Conservation (phyloP, 2,113 vertebrate species). For the Paracanthobrama guichenoti region DNA sequence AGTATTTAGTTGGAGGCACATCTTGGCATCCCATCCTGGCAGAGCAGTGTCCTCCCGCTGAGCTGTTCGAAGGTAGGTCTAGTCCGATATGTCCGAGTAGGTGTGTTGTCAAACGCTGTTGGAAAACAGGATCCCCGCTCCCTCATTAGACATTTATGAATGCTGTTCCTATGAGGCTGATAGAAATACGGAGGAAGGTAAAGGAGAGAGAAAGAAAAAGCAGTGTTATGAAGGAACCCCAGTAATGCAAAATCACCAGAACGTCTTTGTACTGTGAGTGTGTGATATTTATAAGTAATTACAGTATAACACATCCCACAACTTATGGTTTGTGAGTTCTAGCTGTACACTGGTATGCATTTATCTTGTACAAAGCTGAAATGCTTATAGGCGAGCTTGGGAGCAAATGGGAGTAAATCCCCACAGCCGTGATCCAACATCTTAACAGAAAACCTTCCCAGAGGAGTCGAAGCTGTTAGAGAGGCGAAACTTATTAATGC, state of each 20-base stretch:
- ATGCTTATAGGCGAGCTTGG: not conserved
- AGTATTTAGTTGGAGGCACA: constrained; percentile 13
- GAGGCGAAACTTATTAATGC: not conserved
- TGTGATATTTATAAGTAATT: not conserved
- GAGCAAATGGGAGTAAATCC: not conserved
- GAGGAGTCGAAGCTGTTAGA: not conserved
- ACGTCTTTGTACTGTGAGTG: not conserved
- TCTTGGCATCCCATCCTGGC: constrained; percentile 28
- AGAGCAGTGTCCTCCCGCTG: constrained; percentile 17
- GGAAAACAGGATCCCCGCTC: constrained; percentile 56
- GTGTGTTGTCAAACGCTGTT: constrained; percentile 58
- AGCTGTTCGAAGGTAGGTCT: constrained; percentile 14
- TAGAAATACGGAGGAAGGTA: constrained; percentile 34
- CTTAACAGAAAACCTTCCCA: not conserved
- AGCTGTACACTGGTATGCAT: not conserved
- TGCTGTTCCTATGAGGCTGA: constrained; percentile 42
- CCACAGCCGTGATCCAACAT: not conserved
- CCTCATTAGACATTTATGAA: constrained; percentile 71
- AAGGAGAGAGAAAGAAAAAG: not conserved
- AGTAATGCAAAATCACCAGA: not conserved
- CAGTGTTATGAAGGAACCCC: not conserved
- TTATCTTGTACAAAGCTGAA: not conserved
- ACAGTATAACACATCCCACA: not conserved
- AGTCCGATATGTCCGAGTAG: constrained; percentile 31
- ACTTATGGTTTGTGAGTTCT: not conserved